Conservation (phyloP, 1,140 invertebrate species). For the Reticulitermes speratus region DNA sequence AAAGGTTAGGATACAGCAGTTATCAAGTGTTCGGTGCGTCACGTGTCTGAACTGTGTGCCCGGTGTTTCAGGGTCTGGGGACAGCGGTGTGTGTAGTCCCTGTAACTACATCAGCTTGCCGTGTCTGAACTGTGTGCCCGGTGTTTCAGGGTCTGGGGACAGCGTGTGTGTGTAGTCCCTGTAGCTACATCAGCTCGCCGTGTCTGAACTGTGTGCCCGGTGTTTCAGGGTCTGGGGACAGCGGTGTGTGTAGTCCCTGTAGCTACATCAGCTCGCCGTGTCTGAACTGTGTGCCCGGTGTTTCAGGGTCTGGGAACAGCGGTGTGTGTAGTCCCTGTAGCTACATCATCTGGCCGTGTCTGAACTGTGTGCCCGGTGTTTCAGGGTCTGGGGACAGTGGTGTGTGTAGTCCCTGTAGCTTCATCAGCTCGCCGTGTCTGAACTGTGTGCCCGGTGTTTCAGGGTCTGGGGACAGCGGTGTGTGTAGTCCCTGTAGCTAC, state of each 20-base stretch:
- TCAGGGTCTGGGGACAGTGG: constrained; percentile 58
- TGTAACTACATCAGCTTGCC: too few relatives aligned
- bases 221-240: constrained; percentile 54
- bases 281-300: neutral
- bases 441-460: constrained; percentile 22
- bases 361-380: constrained; percentile 6
- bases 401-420: constrained; percentile 55
- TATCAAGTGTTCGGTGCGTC: too few relatives aligned
- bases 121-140: too few relatives aligned
- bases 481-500: constrained; percentile 56
- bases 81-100: too few relatives aligned
- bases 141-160: too few relatives aligned
- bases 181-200: too few relatives aligned
- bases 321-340: constrained; percentile 57
- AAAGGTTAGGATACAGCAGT: too few relatives aligned
- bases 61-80: too few relatives aligned
- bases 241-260: constrained; percentile 56
- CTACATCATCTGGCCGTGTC: too few relatives aligned
- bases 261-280: constrained; percentile 57
- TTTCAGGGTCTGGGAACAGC: constrained; percentile 55
- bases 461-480: constrained; percentile 58
- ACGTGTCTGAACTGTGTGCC: too few relatives aligned
- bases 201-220: too few relatives aligned
- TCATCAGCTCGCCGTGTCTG: constrained; percentile 55
- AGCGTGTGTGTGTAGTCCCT: too few relatives aligned